These are phyloP conservation scores for Tryphoninae sp. DNA, from an alignment of 2,888 invertebrate genomes.

Conservation along the genomic window DNA sequence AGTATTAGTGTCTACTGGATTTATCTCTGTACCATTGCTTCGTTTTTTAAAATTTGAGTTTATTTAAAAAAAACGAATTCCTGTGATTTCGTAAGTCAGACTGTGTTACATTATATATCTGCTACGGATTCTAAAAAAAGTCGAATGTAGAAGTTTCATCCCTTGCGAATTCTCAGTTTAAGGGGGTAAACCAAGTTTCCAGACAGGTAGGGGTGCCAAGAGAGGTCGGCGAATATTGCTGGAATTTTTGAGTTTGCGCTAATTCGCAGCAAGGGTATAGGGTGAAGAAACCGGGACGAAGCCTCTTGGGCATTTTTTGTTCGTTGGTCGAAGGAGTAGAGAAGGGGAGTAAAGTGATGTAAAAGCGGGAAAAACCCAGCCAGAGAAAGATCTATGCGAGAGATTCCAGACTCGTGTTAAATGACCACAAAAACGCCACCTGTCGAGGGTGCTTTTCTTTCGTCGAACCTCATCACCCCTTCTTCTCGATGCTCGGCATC, in stretches of 20 bases:
- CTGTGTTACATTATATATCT: background rate
- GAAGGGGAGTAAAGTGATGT: constrained; percentile 27
- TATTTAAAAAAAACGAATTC: background rate
- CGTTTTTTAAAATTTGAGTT: no score
- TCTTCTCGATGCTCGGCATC: constrained; percentile 9
- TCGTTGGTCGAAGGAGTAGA: constrained; percentile 5
- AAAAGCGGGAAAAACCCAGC: constrained; percentile 4
- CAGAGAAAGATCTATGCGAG: constrained; percentile 28
- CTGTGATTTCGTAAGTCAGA: background rate
- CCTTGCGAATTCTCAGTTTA: background rate
- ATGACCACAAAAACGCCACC: constrained; percentile 55
- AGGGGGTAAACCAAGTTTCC: background rate
- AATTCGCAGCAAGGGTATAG: background rate
- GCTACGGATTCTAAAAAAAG: background rate
- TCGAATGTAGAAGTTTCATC: background rate
- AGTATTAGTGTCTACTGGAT: no score
- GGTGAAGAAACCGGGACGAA: background rate
- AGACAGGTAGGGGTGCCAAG: background rate
- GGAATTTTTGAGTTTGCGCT: constrained; percentile 19
- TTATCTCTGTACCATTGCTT: no score
- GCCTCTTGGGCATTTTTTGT: constrained; percentile 26
- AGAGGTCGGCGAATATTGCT: constrained; percentile 4
- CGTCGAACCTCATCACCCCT: constrained; percentile 47
- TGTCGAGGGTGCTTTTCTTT: constrained; percentile 55
- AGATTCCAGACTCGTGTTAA: constrained; percentile 53